These are phyloP conservation scores for Latrodectus geometricus DNA, from an alignment of 1,140 invertebrate genomes.

Conservation along the genomic window DNA sequence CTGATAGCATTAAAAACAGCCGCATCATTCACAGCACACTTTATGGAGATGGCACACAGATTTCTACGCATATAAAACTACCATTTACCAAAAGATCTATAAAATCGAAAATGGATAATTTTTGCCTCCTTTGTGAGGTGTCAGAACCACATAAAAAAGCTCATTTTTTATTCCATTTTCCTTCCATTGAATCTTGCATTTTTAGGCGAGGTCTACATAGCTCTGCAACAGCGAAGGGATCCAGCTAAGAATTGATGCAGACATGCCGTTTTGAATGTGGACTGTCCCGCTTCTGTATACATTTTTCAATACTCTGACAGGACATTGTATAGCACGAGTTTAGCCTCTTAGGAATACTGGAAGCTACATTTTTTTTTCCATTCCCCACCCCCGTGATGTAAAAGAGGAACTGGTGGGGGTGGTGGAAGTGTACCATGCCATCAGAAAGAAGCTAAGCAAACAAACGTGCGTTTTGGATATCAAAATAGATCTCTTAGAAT, in stretches of 20 bases:
- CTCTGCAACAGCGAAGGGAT: neutral
- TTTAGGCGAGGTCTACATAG: constrained; percentile 5
- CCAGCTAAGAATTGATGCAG: constrained; percentile 21
- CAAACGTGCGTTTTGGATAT: constrained; percentile 23
- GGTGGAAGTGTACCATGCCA: neutral
- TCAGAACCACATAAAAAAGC: constrained; percentile 44
- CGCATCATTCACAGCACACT: constrained; percentile 6
- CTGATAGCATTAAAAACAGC: constrained; percentile 29
- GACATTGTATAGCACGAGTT: neutral
- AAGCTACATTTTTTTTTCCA: no score
- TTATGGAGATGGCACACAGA: neutral
- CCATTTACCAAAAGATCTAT: constrained; percentile 11
- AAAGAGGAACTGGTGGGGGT: neutral
- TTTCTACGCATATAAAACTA: constrained; percentile 38
- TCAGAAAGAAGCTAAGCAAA: constrained; percentile 10
- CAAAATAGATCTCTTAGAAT: constrained; percentile 1
- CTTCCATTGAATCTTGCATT: constrained; percentile 31
- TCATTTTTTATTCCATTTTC: constrained; percentile 47
- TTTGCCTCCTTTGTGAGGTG: constrained; percentile 23
- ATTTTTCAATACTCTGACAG: neutral
- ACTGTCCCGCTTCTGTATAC: neutral
- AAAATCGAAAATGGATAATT: constrained; percentile 40
- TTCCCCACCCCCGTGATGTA: neutral
- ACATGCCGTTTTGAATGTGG: constrained; percentile 12
- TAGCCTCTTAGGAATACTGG: constrained; percentile 18